Evolutionary conservation across 1,140 invertebrate genomes (phyloP).

Genomic region (Neotoxoptera formosana): DNA sequence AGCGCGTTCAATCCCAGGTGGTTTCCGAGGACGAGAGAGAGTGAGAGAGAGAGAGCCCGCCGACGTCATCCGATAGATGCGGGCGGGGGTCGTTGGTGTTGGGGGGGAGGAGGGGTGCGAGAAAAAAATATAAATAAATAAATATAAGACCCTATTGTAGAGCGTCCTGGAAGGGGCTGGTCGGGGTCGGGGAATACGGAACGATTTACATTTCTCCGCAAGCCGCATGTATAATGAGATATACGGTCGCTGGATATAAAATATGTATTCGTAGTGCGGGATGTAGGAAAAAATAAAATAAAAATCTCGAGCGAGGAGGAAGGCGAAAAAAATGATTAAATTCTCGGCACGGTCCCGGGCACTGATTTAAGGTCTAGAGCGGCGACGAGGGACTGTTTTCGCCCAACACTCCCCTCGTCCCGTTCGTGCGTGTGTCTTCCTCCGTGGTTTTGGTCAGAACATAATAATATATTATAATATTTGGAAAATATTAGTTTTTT

Average conservation of each 20-base stretch:
- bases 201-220: slow-evolving; percentile 56
- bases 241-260: slow-evolving; percentile 55
- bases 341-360: slow-evolving; percentile 47
- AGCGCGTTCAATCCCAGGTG: slow-evolving; percentile 40
- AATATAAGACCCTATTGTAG: slow-evolving; percentile 40
- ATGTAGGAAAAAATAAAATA: slow-evolving; percentile 37
- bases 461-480: slow-evolving; percentile 32
- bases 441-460: slow-evolving; percentile 23
- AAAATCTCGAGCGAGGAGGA: slow-evolving; percentile 4
- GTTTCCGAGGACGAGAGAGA: slow-evolving; percentile 42
- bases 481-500: not conserved
- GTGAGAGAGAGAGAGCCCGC: not conserved
- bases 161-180: not conserved
- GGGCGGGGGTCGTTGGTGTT: no score
- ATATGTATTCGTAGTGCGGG: slow-evolving; percentile 48
- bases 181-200: not conserved
- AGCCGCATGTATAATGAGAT: slow-evolving; percentile 57
- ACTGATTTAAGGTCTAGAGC: slow-evolving; percentile 52
- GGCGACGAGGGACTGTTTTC: slow-evolving; percentile 21
- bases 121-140: slow-evolving; percentile 56
- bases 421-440: not conserved
- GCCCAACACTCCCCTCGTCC: not conserved
- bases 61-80: not conserved
- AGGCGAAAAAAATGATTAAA: slow-evolving; percentile 53
- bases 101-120: no score